Evolutionary conservation across 2,113 vertebrate species (phyloP).

Genomic region (Cavia aperea): DNA sequence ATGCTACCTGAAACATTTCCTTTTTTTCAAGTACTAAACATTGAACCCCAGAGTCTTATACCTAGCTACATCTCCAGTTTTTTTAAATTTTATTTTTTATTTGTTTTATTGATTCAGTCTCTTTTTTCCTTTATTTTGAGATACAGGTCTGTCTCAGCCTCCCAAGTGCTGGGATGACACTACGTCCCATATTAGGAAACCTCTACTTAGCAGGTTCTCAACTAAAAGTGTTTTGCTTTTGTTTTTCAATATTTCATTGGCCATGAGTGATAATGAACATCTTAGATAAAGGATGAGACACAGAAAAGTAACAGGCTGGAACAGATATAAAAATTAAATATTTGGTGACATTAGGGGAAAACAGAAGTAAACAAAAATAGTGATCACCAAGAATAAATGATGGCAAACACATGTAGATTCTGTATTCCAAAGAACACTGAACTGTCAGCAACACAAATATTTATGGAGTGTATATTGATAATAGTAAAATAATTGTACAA

Average conservation of each 20-base stretch:
- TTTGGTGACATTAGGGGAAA: slow-evolving; percentile 38
- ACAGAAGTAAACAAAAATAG: slow-evolving; percentile 48
- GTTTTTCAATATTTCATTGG: background rate
- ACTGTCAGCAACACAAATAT: slow-evolving; percentile 27
- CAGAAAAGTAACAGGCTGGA: slow-evolving; percentile 22
- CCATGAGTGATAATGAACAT: slow-evolving; percentile 1
- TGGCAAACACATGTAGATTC: slow-evolving; percentile 30
- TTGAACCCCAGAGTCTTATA: background rate
- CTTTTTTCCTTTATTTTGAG: background rate
- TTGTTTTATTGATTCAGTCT: background rate
- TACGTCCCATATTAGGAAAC: background rate
- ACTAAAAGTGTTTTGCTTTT: background rate
- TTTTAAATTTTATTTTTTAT: background rate
- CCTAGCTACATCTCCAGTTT: background rate
- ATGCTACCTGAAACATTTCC: background rate
- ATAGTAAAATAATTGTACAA: slow-evolving; percentile 26
- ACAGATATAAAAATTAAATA: slow-evolving; percentile 49
- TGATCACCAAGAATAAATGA: slow-evolving; percentile 36
- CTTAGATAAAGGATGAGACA: slow-evolving; percentile 36
- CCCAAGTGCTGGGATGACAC: background rate
- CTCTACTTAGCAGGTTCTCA: slow-evolving; percentile 17
- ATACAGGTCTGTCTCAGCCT: background rate
- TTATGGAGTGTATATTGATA: background rate
- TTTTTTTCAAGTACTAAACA: background rate
- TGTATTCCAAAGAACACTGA: slow-evolving; percentile 27